Evolutionary conservation across 1,140 invertebrate genomes (phyloP).

Genomic region (Sycobia sp.): DNA sequence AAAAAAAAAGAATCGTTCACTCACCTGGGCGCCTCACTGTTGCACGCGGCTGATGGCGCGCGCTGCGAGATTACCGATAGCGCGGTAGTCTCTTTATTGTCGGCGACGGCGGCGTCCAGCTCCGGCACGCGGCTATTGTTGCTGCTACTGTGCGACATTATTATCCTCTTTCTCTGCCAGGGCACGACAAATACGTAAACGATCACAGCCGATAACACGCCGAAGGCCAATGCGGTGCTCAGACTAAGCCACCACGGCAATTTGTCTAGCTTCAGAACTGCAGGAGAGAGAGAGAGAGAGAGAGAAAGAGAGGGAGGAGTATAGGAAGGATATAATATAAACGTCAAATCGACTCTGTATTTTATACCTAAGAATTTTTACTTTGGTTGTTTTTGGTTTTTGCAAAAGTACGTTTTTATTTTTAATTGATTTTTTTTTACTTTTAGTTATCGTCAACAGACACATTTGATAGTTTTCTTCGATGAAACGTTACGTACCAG

Average conservation of each 20-base stretch:
- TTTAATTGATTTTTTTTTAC: too few relatives aligned
- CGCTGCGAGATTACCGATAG: slow-evolving; percentile 52
- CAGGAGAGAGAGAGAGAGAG: too few relatives aligned
- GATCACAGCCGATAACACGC: slow-evolving; percentile 71
- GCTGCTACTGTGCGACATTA: slow-evolving; percentile 45
- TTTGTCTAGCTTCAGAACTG: slow-evolving; percentile 87
- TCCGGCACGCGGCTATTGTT: slow-evolving; percentile 52
- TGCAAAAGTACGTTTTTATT: too few relatives aligned
- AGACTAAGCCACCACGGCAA: slow-evolving; percentile 87
- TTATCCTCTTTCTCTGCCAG: slow-evolving; percentile 73
- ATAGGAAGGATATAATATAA: too few relatives aligned
- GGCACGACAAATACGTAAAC: slow-evolving; percentile 85
- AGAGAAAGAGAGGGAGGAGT: too few relatives aligned
- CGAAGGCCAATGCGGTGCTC: slow-evolving; percentile 70
- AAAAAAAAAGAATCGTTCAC: not conserved
- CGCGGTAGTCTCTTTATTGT: slow-evolving; percentile 50
- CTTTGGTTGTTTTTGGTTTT: too few relatives aligned
- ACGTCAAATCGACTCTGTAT: too few relatives aligned
- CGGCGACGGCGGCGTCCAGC: slow-evolving; percentile 42
- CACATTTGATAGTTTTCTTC: too few relatives aligned
- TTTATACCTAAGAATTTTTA: too few relatives aligned
- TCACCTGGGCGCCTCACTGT: slow-evolving; percentile 6
- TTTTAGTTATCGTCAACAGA: too few relatives aligned
- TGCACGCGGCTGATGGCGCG: slow-evolving; percentile 11
- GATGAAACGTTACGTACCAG: too few relatives aligned